Percentiles rank a stretch among this genome's conserved stretches.
Conservation (phyloP, 2,888 invertebrate species). For the Poecilobothrus nobilitatus region DNA sequence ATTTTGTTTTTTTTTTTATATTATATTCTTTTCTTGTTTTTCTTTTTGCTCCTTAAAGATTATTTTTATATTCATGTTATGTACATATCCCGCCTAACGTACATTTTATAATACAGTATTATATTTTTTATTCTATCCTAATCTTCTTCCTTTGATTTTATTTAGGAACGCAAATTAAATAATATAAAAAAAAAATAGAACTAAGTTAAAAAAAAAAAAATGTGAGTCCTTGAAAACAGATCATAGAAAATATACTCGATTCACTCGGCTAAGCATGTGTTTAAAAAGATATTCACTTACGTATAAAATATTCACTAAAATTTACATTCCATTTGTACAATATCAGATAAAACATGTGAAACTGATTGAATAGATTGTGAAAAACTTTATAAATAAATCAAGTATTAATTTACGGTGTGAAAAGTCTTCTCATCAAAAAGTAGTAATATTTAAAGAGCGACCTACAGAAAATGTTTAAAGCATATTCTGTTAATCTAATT, state of each 20-base stretch:
- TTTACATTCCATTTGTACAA: no score
- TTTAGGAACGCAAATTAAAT: slow-evolving; percentile 3
- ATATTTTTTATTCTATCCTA: background rate
- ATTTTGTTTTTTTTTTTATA: no score
- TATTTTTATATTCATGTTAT: slow-evolving; percentile 4
- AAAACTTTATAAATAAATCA: no score
- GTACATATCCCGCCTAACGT: background rate
- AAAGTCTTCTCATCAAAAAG: no score
- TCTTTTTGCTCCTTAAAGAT: background rate
- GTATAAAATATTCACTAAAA: no score
- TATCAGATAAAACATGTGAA: no score
- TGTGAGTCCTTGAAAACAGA: background rate
- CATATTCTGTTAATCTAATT: no score
- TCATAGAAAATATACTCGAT: background rate
- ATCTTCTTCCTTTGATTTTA: slow-evolving; percentile 1
- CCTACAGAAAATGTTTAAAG: no score
- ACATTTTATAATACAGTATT: background rate
- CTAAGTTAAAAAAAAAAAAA: background rate
- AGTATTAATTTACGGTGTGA: no score
- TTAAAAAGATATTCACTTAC: background rate
- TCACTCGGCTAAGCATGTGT: background rate
- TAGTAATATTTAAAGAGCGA: no score
- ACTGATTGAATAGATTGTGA: no score
- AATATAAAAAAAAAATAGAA: background rate
- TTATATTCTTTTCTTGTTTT: background rate